A percentile compares a stretch with the other conserved stretches of the same genome.
phyloP scores from a whole-genome alignment of 1,140 invertebrate genomes.

The Nebria ingens region DNA sequence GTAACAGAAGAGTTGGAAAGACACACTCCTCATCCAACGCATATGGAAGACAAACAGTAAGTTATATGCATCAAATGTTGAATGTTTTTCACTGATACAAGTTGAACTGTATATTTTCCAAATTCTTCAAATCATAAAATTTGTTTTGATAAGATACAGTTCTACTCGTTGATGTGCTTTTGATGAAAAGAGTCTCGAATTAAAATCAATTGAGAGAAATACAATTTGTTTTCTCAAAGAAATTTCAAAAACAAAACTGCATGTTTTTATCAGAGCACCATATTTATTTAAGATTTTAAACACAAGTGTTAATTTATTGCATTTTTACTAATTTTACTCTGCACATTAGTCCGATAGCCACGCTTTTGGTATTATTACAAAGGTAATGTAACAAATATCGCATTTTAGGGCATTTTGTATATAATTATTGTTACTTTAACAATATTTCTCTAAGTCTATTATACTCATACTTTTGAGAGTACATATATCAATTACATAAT shows the following conservation, averaged over 20 bases:
- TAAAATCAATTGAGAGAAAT: neutral
- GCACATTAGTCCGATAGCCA: slow-evolving; percentile 70
- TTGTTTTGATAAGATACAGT: neutral
- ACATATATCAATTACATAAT: slow-evolving; percentile 1
- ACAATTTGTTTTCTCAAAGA: neutral
- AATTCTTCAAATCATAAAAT: neutral
- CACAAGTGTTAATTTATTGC: slow-evolving; percentile 16
- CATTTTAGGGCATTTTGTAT: neutral
- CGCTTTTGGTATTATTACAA: slow-evolving; percentile 72
- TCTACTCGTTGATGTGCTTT: neutral
- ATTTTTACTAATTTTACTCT: slow-evolving; percentile 35
- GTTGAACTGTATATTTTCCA: neutral
- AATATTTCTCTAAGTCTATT: neutral
- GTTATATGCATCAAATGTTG: slow-evolving; percentile 22
- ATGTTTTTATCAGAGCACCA: slow-evolving; percentile 7
- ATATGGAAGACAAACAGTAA: slow-evolving; percentile 48
- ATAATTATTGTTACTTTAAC: neutral
- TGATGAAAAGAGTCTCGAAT: neutral
- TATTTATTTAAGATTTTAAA: neutral
- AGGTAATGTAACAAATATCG: slow-evolving; percentile 56
- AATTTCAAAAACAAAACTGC: neutral
- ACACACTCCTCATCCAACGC: slow-evolving; percentile 36
- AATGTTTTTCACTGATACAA: neutral
- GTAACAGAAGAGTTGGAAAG: slow-evolving; percentile 63
- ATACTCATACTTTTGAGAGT: too few relatives aligned